phyloP scores from a whole-genome alignment of 2,797 vertebrate genomes.

The Galagoides demidoff region DNA sequence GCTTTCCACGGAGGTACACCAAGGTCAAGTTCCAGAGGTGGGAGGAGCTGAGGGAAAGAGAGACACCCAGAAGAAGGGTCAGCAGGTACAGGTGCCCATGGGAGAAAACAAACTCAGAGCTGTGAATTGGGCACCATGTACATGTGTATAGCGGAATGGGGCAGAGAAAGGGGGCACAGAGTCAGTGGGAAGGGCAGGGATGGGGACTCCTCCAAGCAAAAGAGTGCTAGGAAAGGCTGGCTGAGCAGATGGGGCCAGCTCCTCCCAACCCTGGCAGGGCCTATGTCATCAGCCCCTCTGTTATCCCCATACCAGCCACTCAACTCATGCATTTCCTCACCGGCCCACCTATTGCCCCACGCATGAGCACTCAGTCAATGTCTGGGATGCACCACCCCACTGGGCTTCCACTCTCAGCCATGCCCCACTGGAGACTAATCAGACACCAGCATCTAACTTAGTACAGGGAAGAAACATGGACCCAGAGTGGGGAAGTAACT shows the following conservation, averaged over 20 bases:
- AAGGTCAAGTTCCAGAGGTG: accelerated
- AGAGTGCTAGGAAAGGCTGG: neutral
- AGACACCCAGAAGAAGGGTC: no score
- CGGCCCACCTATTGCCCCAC: neutral
- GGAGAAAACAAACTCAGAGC: neutral
- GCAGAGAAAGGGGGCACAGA: neutral
- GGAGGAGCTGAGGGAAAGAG: no score
- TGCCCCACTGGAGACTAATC: accelerated
- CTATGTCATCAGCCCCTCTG: neutral
- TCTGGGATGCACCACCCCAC: accelerated
- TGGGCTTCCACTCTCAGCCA: neutral
- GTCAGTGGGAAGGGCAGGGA: accelerated
- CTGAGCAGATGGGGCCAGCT: accelerated
- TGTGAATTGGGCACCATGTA: accelerated
- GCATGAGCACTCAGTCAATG: accelerated
- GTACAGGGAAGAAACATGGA: neutral
- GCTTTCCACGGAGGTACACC: neutral
- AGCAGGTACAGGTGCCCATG: accelerated
- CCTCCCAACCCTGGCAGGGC: neutral
- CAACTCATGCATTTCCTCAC: neutral
- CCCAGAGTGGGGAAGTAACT: neutral
- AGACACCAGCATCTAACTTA: neutral
- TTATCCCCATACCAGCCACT: accelerated
- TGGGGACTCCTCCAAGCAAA: neutral
- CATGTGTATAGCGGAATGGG: accelerated